Percentiles rank a stretch among this genome's conserved stretches.
Evolutionary conservation across 1,140 invertebrate species (phyloP).

Genomic region (Grapholita molesta): DNA sequence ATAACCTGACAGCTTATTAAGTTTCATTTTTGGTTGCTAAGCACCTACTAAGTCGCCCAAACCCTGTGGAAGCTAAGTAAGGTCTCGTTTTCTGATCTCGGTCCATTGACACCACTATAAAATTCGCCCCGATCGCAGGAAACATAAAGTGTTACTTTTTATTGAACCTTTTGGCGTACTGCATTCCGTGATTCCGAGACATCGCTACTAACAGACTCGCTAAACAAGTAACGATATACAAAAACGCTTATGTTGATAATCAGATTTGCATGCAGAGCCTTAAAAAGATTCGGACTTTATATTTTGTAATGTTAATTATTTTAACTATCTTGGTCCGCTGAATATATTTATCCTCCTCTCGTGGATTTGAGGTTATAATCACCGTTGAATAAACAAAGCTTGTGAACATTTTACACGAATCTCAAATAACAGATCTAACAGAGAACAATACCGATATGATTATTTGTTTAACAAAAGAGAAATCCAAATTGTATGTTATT

Average conservation of each 20-base stretch:
- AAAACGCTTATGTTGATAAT: slow-evolving; percentile 4
- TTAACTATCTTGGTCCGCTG: not conserved
- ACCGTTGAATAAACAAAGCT: not conserved
- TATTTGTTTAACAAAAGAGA: not conserved
- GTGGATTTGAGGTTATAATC: not conserved
- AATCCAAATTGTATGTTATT: slow-evolving; percentile 6
- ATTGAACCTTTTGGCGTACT: slow-evolving; percentile 60
- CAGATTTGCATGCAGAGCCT: not conserved
- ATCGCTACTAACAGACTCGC: slow-evolving; percentile 17
- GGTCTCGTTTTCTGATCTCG: slow-evolving; percentile 38
- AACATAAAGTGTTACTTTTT: slow-evolving; percentile 63
- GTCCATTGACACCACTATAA: slow-evolving; percentile 63
- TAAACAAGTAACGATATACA: slow-evolving; percentile 12
- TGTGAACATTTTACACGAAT: not conserved
- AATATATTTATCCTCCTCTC: not conserved
- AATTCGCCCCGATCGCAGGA: slow-evolving; percentile 59
- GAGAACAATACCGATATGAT: not conserved
- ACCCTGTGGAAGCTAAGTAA: slow-evolving; percentile 27
- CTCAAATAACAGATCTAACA: slow-evolving; percentile 12
- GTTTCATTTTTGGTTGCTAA: not conserved
- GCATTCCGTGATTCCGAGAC: slow-evolving; percentile 48
- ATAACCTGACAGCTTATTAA: too few species aligned
- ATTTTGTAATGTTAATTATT: not conserved
- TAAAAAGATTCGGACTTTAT: not conserved
- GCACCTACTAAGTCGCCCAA: not conserved